Base-by-base conservation (phyloP, 2,797 vertebrate genomes). In the Odontamblyopus rebecca region DNA sequence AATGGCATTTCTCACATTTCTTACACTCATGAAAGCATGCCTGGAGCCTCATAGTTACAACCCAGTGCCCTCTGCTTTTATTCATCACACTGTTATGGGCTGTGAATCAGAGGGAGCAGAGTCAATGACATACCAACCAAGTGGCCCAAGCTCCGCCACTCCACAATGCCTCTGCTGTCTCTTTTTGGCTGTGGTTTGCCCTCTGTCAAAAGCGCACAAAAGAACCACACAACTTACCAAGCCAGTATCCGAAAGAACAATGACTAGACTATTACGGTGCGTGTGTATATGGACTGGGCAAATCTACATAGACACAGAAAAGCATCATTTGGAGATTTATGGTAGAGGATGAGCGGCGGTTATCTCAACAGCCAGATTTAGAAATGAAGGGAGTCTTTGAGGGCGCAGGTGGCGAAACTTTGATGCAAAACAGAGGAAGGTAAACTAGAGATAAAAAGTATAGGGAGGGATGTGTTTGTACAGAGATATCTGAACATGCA, bases 121-220 rank as follows among this genome's bases (percentile, higher is more conserved):
- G 81, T 89, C 81, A 86, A 88, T 87, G 74, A 87, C 87, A 84
- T 84, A 80, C 78, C 82, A 79, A 78, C 85, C 77, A 80, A 80
- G 75, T 86, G 41, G 66, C 71, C 74, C 77, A 74, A 67, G 72
- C 79, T 69, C 68, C 69, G 38, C 63, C 68, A 71, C 70, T 67
- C 64, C 68, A 92, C 87, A 92, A 90, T 89, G 82, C 73, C 77
- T 64, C 82, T 70, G 82, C 90, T 92, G 85, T 92, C 72, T 77
- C 44, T 44, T 35, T 61, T 85, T 85, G 88, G 70, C 82, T 70
- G 80, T 16, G 80, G 84, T 83, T 87, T 80, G 65, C 77, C 8
- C 80, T 61, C 76, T 92, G 72, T 84, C 32, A 29, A 67, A 59
- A 41, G 54, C 61, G 75, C 76, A 93, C 90, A 93, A 92, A 90